Conservation (phyloP, 2,113 vertebrate genomes). For the Fulica atra region DNA sequence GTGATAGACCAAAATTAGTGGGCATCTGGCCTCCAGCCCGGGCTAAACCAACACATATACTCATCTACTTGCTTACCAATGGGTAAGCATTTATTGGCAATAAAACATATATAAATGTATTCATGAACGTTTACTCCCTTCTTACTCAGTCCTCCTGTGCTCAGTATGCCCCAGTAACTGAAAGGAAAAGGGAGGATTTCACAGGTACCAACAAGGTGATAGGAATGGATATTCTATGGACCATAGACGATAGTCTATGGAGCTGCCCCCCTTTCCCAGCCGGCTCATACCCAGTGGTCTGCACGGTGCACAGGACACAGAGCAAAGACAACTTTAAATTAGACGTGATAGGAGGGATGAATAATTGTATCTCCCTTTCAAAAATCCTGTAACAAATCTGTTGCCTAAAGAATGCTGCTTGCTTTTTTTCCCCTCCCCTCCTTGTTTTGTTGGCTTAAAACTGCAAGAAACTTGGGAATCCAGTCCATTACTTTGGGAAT, state of each 20-base stretch:
- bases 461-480: neutral
- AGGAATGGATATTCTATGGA: too few species aligned
- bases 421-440: too few species aligned
- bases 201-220: neutral
- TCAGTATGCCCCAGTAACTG: neutral
- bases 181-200: neutral
- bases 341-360: neutral
- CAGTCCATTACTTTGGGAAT: neutral
- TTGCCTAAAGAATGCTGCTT: rapidly evolving
- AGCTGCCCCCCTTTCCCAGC: neutral
- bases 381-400: too few species aligned
- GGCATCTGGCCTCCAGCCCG: too few species aligned
- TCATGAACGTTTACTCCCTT: neutral
- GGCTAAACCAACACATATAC: neutral
- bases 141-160: neutral
- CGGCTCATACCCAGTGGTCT: neutral
- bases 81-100: neutral
- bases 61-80: neutral
- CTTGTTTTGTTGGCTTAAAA: neutral
- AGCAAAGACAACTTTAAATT: neutral
- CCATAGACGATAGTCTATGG: neutral
- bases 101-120: neutral
- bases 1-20: too few species aligned
- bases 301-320: neutral
- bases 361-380: neutral